Conservation (phyloP, 1,140 invertebrate species). For the Triops longicaudatus region DNA sequence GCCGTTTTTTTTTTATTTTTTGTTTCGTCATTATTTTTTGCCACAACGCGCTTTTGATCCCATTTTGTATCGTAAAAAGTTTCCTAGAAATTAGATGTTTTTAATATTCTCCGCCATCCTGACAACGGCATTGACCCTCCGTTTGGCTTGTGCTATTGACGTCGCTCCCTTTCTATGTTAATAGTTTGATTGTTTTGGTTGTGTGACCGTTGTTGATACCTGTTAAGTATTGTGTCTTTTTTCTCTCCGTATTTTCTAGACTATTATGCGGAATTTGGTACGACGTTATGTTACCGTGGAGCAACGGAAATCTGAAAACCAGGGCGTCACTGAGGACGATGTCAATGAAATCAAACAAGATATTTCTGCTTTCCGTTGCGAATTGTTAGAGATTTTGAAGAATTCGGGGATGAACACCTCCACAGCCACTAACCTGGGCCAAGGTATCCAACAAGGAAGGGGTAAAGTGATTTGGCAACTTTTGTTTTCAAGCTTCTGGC, state of each 20-base stretch:
- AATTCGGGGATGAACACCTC: slow-evolving; percentile 87
- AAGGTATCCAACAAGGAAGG: slow-evolving; percentile 24
- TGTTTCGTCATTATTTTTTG: not conserved
- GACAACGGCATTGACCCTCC: slow-evolving; percentile 9
- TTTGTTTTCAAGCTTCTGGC: not conserved
- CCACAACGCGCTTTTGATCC: too few relatives aligned
- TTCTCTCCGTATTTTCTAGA: slow-evolving; percentile 46
- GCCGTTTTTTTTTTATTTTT: slow-evolving; percentile 17
- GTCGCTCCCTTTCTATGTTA: slow-evolving; percentile 17
- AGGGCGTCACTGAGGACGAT: slow-evolving; percentile 97
- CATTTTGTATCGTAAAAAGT: not conserved
- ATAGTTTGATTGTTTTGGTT: not conserved
- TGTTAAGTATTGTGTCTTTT: not conserved
- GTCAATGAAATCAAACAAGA: slow-evolving; percentile 99
- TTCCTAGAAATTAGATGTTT: not conserved
- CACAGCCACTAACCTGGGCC: slow-evolving; percentile 53
- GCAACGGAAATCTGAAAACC: slow-evolving; percentile 83
- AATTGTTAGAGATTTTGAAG: slow-evolving; percentile 89
- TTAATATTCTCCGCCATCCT: slow-evolving; percentile 1
- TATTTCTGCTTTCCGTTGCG: slow-evolving; percentile 87
- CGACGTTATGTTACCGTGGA: slow-evolving; percentile 91
- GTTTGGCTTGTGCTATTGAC: not conserved
- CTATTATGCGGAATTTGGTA: slow-evolving; percentile 91
- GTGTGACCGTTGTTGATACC: not conserved
- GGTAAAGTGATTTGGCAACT: not conserved